phyloP scores from a whole-genome alignment of 2,888 invertebrate species.

The Folsomia candida region DNA sequence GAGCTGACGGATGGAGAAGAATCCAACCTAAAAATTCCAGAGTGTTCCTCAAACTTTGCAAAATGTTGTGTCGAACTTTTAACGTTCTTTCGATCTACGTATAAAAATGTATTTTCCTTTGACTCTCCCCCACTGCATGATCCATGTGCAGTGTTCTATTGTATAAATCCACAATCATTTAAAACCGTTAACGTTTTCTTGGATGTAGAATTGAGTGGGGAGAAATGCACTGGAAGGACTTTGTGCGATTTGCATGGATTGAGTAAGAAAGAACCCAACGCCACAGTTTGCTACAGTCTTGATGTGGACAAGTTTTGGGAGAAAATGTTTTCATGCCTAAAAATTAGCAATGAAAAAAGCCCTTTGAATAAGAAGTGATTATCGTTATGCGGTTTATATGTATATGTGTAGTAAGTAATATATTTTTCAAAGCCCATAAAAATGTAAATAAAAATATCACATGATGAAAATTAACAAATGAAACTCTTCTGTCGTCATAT shows the following conservation, averaged over 20 bases:
- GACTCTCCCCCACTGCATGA: conserved; percentile 39
- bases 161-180: conserved; percentile 30
- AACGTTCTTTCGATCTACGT: conserved; percentile 33
- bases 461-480: no score
- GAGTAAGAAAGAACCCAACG: conserved; percentile 24
- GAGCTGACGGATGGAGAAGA: neutral
- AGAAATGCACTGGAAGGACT: conserved; percentile 36
- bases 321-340: conserved; percentile 27
- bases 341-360: conserved; percentile 26
- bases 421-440: neutral
- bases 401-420: no score
- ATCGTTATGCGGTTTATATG: no score
- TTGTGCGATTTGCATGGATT: conserved; percentile 34
- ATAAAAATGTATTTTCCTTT: conserved; percentile 33
- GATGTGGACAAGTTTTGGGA: conserved; percentile 31
- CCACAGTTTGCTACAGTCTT: conserved; percentile 25
- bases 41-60: conserved; percentile 28
- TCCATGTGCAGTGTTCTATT: conserved; percentile 34
- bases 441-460: no score
- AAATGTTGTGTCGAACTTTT: conserved; percentile 31
- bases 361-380: conserved; percentile 25
- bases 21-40: neutral
- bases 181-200: conserved; percentile 22
- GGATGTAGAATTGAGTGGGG: conserved; percentile 32
- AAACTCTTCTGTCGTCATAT: no score